Evolutionary conservation across 2,888 invertebrate species (phyloP), one percentile per base, ranked within the genome.

Genomic region (Archaeoteleia sp.): DNA sequence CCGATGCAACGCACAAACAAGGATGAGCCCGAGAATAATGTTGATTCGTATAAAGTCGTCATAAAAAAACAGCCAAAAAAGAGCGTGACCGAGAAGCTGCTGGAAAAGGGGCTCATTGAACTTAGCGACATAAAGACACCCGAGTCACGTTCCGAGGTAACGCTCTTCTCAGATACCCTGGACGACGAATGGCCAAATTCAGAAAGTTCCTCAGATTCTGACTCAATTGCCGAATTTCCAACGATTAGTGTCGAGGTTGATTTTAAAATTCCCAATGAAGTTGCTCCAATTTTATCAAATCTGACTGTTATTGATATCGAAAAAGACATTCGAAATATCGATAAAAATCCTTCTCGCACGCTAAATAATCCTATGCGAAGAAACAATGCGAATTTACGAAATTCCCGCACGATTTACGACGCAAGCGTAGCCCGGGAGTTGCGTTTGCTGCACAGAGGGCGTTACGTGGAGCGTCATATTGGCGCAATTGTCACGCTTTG

Each of bases 1-100:
- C 92, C 92, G 0, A 75, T 74, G 42, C 79, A 84, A 0, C 83
- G 83, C 37, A 72, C 71, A 61, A 46, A 72, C 72, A 45, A 79
- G 29, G 67, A 70, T 12, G 74, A 75, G 37, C 13, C 66, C 10
- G 45, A 61, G 17, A 34, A 42, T n/a, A 49, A 66, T 5, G 62
- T 42, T 5, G 81, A 81, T 48, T 60, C 74, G 1, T 85, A 85
- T 67, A 78, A 54, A 37, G 84, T 85, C 27, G 77, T 84, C 13
- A 85, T 85, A 40, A 82, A 80, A 55, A 85, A 84, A 60, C 85
- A 84, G 66, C 78, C 79, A 13, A 81, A 76, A 51, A 82, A 82
- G 58, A 80, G 72, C 66, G 76, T 85, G 6, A 80, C 81, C 55
- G 80, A 82, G 37, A 78, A 79, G 1, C 74, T 85, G 2, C 55